These are phyloP conservation scores for Oophaga pumilio DNA, from an alignment of 2,113 vertebrate genomes.

Conservation along the genomic window DNA sequence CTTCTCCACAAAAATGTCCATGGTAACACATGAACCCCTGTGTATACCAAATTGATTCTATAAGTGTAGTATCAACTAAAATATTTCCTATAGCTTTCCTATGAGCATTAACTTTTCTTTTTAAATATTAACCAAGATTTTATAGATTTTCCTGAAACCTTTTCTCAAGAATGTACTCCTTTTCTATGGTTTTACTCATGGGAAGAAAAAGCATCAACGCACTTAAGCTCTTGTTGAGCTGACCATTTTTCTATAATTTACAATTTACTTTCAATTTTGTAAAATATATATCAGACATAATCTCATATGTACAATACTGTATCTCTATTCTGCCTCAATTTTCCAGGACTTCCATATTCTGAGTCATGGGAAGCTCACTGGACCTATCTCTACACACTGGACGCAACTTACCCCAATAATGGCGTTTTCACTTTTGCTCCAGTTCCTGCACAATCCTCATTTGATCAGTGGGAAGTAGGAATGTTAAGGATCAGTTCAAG, in stretches of 20 bases:
- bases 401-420: conserved; percentile 69
- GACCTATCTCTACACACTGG: conserved; percentile 85
- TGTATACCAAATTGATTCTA: too few species aligned
- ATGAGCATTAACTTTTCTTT: too few species aligned
- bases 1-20: too few species aligned
- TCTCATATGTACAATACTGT: too few species aligned
- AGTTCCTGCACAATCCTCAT: conserved; percentile 62
- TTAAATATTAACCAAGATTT: too few species aligned
- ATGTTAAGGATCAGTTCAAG: conserved; percentile 75
- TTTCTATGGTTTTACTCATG: not conserved
- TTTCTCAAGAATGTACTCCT: not conserved
- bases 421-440: conserved; percentile 83
- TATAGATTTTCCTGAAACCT: too few species aligned
- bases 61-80: too few species aligned
- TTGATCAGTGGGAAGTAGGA: conserved; percentile 79
- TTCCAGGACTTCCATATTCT: conserved; percentile 72
- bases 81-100: too few species aligned
- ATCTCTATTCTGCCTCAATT: not conserved
- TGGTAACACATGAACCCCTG: too few species aligned
- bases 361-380: conserved; percentile 77
- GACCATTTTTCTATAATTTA: not conserved
- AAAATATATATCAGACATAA: not conserved
- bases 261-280: not conserved
- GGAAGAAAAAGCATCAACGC: not conserved
- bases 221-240: not conserved